Conservation (phyloP, 2,888 invertebrate genomes). For the Amblyjoppa fuscipennis region DNA sequence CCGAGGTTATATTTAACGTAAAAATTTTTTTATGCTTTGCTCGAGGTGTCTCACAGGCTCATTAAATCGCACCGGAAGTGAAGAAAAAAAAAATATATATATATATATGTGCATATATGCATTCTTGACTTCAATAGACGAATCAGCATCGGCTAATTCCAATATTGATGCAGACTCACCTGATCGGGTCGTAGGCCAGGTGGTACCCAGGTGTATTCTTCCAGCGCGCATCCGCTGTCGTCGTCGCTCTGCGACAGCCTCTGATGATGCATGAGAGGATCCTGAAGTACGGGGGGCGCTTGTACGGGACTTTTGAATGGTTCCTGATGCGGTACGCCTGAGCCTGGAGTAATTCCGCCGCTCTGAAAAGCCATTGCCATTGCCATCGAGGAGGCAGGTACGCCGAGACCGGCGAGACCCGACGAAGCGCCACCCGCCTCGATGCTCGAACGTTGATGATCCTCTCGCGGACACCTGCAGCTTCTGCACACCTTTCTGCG, state of each 20-base stretch:
- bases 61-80: too few relatives aligned
- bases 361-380: constrained; percentile 83
- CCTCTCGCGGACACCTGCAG: constrained; percentile 89
- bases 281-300: constrained; percentile 80
- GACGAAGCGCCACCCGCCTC: constrained; percentile 79
- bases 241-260: constrained; percentile 97
- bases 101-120: too few relatives aligned
- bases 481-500: constrained; percentile 94
- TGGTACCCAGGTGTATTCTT: constrained; percentile 99
- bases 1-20: neutral
- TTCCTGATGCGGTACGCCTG: constrained; percentile 84
- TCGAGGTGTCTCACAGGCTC: neutral
- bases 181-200: constrained; percentile 98
- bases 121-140: neutral
- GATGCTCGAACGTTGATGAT: constrained; percentile 83
- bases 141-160: neutral
- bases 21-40: neutral
- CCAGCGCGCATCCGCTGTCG: constrained; percentile 98
- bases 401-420: constrained; percentile 75
- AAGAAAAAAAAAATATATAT: neutral
- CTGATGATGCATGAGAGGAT: constrained; percentile 88
- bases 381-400: constrained; percentile 81
- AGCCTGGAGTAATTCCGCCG: constrained; percentile 84
- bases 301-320: constrained; percentile 83
- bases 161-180: constrained; percentile 86